phyloP scores from a whole-genome alignment of 2,113 vertebrate genomes.

The Acrocephalus kingi region DNA sequence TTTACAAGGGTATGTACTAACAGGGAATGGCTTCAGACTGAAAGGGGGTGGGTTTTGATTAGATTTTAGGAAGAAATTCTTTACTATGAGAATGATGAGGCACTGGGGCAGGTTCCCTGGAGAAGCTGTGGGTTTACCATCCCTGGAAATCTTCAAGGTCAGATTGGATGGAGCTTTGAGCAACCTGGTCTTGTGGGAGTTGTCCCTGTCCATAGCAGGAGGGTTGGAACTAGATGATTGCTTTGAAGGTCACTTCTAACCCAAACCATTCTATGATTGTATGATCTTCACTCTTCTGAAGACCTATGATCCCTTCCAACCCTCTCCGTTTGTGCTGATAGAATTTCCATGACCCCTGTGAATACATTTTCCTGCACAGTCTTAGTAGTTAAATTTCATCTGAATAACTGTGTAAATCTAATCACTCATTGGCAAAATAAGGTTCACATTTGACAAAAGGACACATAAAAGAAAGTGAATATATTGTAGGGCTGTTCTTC shows the following conservation, averaged over 20 bases:
- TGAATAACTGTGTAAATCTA: background rate
- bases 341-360: background rate
- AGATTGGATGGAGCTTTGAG: background rate
- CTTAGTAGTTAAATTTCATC: background rate
- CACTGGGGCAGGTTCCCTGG: background rate
- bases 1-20: background rate
- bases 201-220: background rate
- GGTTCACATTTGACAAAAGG: background rate
- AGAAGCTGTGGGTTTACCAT: background rate
- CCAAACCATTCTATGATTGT: background rate
- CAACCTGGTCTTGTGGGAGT: background rate
- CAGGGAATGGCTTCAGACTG: background rate
- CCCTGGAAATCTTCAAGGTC: background rate
- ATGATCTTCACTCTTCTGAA: background rate
- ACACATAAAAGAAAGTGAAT: background rate
- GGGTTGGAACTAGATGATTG: background rate
- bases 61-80: background rate
- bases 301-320: background rate
- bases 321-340: background rate
- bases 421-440: background rate
- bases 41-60: background rate
- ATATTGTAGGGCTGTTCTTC: background rate
- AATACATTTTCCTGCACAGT: background rate
- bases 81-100: background rate
- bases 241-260: background rate